A percentile compares a stretch with the other conserved stretches of the same genome.
Conservation (phyloP, 2,888 invertebrate species). For the Leptinotarsa rubiginosa region DNA sequence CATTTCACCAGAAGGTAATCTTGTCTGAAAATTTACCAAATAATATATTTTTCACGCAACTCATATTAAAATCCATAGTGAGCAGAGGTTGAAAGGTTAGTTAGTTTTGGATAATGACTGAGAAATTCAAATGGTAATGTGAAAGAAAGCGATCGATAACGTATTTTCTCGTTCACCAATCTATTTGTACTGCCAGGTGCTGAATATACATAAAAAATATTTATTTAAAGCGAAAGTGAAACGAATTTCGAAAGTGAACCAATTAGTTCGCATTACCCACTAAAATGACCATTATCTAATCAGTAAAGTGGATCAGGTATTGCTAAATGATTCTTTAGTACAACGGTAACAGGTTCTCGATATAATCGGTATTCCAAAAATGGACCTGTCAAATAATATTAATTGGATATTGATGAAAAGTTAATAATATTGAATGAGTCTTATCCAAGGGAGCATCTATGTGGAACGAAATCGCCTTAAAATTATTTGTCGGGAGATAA, state of each 20-base stretch:
- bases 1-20: too few relatives aligned
- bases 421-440: slow-evolving; percentile 21
- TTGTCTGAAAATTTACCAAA: too few relatives aligned
- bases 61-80: too few relatives aligned
- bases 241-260: slow-evolving; percentile 23
- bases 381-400: slow-evolving; percentile 27
- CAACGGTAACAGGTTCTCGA: not conserved
- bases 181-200: not conserved
- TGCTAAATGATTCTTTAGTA: slow-evolving; percentile 26
- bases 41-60: too few relatives aligned
- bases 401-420: slow-evolving; percentile 28
- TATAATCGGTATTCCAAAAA: slow-evolving; percentile 20
- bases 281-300: slow-evolving; percentile 26
- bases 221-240: slow-evolving; percentile 23
- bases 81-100: too few relatives aligned
- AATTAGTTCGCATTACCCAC: slow-evolving; percentile 25
- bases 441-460: slow-evolving; percentile 29
- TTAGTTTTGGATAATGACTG: too few relatives aligned
- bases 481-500: not conserved
- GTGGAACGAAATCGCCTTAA: slow-evolving; percentile 22
- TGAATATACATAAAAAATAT: not conserved
- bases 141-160: not conserved
- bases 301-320: slow-evolving; percentile 23
- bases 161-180: not conserved
- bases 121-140: too few relatives aligned